Conservation (phyloP, 2,797 vertebrate species). For the Gallinago stenura region DNA sequence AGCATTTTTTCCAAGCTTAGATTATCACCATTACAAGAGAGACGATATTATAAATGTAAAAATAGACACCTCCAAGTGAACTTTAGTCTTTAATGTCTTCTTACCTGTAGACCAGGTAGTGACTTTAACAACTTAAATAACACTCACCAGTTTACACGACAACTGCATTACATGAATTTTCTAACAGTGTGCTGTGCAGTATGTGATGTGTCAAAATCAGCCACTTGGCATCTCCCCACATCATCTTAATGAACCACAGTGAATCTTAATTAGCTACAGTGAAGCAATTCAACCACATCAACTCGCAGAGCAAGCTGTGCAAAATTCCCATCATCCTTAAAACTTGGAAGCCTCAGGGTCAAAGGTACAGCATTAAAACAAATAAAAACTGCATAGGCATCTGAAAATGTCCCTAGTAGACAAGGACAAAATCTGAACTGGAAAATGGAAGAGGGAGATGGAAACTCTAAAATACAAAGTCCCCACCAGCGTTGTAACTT, state of each 20-base stretch:
- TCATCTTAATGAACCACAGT: background rate
- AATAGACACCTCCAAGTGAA: background rate
- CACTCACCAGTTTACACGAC: background rate
- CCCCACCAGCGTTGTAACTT: rapidly evolving
- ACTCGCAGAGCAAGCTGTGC: background rate
- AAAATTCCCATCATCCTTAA: background rate
- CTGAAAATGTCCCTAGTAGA: background rate
- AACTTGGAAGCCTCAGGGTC: background rate
- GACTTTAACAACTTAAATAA: background rate
- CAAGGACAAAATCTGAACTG: background rate
- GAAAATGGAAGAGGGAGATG: background rate
- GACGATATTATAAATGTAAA: background rate
- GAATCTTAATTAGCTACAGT: background rate
- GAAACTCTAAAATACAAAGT: background rate
- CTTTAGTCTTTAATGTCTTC: background rate
- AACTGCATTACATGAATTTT: background rate
- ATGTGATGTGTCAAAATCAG: background rate
- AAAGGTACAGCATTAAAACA: background rate
- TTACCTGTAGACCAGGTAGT: background rate
- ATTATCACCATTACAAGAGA: background rate
- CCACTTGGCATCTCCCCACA: background rate
- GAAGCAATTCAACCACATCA: background rate
- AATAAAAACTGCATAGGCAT: rapidly evolving
- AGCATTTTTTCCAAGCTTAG: background rate
- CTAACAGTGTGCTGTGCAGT: background rate